phyloP scores from a whole-genome alignment of 2,797 vertebrate species.

The Amblyopsis hoosieri region DNA sequence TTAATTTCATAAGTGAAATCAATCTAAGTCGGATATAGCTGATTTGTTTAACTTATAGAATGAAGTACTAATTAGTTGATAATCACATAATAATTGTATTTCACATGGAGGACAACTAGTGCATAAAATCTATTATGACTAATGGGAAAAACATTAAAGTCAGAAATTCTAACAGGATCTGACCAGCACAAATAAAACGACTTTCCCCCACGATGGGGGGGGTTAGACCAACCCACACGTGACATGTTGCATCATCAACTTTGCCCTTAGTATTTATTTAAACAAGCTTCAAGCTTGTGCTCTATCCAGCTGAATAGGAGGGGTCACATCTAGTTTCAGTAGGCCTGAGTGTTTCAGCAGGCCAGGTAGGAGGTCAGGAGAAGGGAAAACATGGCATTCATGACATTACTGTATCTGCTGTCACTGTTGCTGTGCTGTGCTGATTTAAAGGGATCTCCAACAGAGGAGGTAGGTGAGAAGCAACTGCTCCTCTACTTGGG shows the following conservation, averaged over 20 bases:
- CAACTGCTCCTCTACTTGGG: constrained; percentile 36
- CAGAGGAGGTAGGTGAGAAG: constrained; percentile 69
- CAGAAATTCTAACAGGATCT: not conserved
- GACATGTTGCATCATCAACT: constrained; percentile 53
- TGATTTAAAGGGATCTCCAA: constrained; percentile 64
- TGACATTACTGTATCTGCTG: constrained; percentile 62
- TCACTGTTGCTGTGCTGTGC: constrained; percentile 48
- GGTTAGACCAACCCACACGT: constrained; percentile 21
- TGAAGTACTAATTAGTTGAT: no score
- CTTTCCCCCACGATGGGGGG: constrained; percentile 1
- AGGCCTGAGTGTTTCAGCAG: constrained; percentile 30
- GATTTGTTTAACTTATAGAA: no score
- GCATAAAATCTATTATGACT: no score
- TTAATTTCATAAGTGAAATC: no score
- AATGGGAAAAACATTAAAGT: not conserved
- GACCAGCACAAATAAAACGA: not conserved
- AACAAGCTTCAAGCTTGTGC: constrained; percentile 40
- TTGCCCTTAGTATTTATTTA: constrained; percentile 66
- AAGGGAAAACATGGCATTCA: constrained; percentile 64
- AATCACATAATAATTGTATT: no score
- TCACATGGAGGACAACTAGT: no score
- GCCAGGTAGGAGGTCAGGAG: constrained; percentile 43
- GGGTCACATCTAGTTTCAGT: constrained; percentile 23
- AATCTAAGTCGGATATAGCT: no score
- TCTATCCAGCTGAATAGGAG: constrained; percentile 36